These are phyloP conservation scores for Ceratoteleas bidentatus DNA, from an alignment of 1,140 invertebrate species.

Conservation along the genomic window DNA sequence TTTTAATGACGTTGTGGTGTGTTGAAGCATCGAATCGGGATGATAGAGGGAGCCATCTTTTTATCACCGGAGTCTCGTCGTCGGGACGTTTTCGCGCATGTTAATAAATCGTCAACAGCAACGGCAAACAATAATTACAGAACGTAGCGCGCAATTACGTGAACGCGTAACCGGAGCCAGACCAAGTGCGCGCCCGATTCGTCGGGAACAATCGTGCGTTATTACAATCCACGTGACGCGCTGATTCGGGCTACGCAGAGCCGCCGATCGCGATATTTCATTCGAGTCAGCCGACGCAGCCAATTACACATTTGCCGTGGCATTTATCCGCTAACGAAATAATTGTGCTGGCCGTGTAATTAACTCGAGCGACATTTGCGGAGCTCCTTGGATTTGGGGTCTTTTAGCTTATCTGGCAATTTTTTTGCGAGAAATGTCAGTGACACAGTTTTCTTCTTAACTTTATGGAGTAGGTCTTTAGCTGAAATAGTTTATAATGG, in stretches of 20 bases:
- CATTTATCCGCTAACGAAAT: slow-evolving; percentile 66
- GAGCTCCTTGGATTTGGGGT: background rate
- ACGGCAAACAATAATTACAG: slow-evolving; percentile 56
- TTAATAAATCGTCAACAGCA: slow-evolving; percentile 59
- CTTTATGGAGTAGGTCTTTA: too few species aligned
- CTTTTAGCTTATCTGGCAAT: too few species aligned
- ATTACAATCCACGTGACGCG: slow-evolving; percentile 50
- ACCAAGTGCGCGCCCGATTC: slow-evolving; percentile 41
- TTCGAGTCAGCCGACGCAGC: slow-evolving; percentile 52
- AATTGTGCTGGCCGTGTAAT: slow-evolving; percentile 64
- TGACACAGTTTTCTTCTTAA: too few species aligned
- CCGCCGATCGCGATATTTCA: slow-evolving; percentile 54
- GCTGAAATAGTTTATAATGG: too few species aligned
- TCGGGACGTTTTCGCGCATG: slow-evolving; percentile 37
- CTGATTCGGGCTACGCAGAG: slow-evolving; percentile 28
- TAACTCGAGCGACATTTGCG: slow-evolving; percentile 39
- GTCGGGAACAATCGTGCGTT: slow-evolving; percentile 59
- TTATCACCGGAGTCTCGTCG: slow-evolving; percentile 23
- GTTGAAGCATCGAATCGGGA: slow-evolving; percentile 33
- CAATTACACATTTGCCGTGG: slow-evolving; percentile 66
- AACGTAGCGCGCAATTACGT: slow-evolving; percentile 39
- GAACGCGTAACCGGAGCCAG: slow-evolving; percentile 30
- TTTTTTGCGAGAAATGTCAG: too few species aligned
- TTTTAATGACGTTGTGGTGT: slow-evolving; percentile 32
- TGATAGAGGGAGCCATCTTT: slow-evolving; percentile 32